A percentile compares a stretch with the other conserved stretches of the same genome.
Evolutionary conservation across 2,797 vertebrate species (phyloP).

Genomic region (Crotalus adamanteus): DNA sequence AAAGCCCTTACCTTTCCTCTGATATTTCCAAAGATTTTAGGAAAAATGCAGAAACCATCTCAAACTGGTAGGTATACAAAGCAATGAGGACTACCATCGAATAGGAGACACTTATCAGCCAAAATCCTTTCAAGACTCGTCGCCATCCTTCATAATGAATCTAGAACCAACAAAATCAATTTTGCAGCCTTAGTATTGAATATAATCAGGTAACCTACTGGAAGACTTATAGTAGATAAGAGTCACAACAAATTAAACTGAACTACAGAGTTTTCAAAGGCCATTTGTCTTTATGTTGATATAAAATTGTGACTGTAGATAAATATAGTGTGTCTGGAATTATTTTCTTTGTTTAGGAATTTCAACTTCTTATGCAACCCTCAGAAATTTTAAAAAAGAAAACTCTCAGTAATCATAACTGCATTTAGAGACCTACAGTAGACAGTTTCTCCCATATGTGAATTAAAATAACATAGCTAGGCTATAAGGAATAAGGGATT

Average conservation of each 20-base stretch:
- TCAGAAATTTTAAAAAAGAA: not conserved
- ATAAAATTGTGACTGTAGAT: not conserved
- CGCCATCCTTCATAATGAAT: constrained; percentile 71
- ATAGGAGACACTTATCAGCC: constrained; percentile 76
- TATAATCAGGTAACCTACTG: not conserved
- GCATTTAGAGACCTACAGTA: not conserved
- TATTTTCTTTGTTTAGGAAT: not conserved
- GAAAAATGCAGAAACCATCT: constrained; percentile 75
- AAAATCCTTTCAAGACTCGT: constrained; percentile 73
- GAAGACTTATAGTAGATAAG: not conserved
- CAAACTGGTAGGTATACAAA: constrained; percentile 80
- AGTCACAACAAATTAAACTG: not conserved
- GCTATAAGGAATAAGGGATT: not conserved
- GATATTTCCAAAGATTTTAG: constrained; percentile 77
- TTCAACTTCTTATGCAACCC: not conserved
- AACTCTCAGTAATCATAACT: not conserved
- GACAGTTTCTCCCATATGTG: not conserved
- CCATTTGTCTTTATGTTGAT: not conserved
- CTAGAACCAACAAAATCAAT: constrained; percentile 46
- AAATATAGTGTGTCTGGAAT: not conserved
- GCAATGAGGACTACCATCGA: constrained; percentile 77
- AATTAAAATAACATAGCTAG: not conserved
- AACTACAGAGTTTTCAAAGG: not conserved
- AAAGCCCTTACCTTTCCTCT: constrained; percentile 65
- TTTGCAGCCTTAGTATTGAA: not conserved